A percentile compares a stretch with the other conserved stretches of the same genome.
These are phyloP conservation scores for Rallus limicola DNA, from an alignment of 2,113 vertebrate genomes.

Conservation along the genomic window DNA sequence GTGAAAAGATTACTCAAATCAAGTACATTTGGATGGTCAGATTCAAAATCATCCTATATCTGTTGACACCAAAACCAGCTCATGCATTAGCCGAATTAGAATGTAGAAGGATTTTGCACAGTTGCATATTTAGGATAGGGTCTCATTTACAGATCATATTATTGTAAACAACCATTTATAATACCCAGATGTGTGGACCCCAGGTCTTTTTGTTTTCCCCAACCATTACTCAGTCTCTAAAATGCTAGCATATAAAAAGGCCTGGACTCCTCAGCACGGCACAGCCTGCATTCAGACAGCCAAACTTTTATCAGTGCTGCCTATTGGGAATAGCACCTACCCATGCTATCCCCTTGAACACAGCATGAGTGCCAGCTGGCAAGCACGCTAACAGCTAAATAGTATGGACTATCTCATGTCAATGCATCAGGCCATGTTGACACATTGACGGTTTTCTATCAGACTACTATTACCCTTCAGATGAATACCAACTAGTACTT, in stretches of 20 bases:
- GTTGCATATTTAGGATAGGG: background rate
- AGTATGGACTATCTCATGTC: background rate
- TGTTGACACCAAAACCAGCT: background rate
- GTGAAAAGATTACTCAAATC: background rate
- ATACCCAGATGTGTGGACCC: background rate
- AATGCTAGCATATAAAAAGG: fast-evolving
- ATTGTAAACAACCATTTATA: background rate
- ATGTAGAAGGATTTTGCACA: background rate
- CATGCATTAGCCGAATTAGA: background rate
- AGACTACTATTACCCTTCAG: background rate
- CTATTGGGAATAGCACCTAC: background rate
- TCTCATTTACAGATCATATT: background rate
- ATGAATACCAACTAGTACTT: background rate
- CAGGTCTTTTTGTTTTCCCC: background rate
- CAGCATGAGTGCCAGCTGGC: background rate
- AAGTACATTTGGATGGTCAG: background rate
- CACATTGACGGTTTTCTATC: background rate
- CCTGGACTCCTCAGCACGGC: background rate
- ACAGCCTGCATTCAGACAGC: fast-evolving
- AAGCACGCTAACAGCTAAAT: background rate
- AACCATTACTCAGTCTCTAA: background rate
- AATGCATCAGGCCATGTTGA: background rate
- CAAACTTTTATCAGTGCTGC: background rate
- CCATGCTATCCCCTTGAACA: background rate
- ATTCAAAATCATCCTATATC: background rate